Evolutionary conservation across 2,113 vertebrate genomes (phyloP).

Genomic region (Anguilla japonica): DNA sequence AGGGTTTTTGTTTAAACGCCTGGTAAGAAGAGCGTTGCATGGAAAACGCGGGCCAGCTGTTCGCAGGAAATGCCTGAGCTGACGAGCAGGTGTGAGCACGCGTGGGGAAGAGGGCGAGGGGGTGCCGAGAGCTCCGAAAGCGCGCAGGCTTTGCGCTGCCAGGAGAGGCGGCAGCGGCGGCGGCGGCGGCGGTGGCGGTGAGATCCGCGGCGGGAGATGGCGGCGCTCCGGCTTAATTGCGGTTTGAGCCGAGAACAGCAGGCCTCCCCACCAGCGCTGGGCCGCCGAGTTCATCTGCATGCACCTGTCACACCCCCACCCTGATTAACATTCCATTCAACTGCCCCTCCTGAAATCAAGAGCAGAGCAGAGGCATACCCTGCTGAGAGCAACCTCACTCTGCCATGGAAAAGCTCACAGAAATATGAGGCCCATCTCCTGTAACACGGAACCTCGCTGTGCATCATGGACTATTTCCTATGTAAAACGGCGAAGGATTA

Average conservation of each 20-base stretch:
- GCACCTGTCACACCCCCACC: conserved; percentile 26
- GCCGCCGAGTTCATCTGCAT: conserved; percentile 20
- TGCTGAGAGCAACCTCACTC: not conserved
- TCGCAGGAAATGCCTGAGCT: conserved; percentile 24
- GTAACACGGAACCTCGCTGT: not conserved
- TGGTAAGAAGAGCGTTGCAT: not conserved
- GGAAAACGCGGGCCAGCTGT: conserved; percentile 16
- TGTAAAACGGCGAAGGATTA: not conserved
- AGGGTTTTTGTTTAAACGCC: not conserved
- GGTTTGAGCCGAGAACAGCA: not conserved
- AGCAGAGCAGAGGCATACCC: not conserved
- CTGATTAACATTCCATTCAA: conserved; percentile 37
- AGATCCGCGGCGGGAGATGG: not conserved
- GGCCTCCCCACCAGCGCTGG: not conserved
- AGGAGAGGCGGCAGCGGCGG: not conserved
- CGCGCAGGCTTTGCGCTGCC: not conserved
- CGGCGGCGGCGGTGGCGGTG: not conserved
- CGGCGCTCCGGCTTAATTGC: not conserved
- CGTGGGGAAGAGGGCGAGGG: not conserved
- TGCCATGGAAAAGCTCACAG: not conserved
- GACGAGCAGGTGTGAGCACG: conserved; percentile 16
- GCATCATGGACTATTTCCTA: not conserved
- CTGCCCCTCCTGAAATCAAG: not conserved
- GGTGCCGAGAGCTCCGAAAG: not conserved
- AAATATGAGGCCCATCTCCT: not conserved